phyloP scores from a whole-genome alignment of 2,113 vertebrate genomes.

The Hucho hucho region DNA sequence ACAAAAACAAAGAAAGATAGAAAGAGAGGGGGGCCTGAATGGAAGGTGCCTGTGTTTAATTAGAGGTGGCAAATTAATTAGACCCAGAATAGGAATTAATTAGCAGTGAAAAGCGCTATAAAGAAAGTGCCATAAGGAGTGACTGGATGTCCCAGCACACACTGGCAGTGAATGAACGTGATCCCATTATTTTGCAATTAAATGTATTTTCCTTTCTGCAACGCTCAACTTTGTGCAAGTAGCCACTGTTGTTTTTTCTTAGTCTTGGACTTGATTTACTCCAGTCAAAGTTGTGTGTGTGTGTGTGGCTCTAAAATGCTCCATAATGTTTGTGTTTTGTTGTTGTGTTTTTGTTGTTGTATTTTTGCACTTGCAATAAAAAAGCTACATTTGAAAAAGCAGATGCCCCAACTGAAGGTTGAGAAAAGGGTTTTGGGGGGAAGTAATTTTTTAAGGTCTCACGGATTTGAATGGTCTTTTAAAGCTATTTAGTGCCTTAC shows the following conservation, averaged over 20 bases:
- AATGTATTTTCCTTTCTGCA: conserved; percentile 37
- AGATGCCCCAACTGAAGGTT: neutral
- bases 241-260: conserved; percentile 2
- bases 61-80: conserved; percentile 73
- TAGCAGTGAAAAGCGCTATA: conserved; percentile 61
- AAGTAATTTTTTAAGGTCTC: neutral
- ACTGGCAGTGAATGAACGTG: conserved; percentile 52
- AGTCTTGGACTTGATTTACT: neutral
- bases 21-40: conserved; percentile 7
- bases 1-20: conserved; percentile 21
- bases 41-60: conserved; percentile 73
- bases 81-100: conserved; percentile 72
- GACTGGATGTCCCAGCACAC: conserved; percentile 53
- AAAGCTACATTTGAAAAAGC: neutral
- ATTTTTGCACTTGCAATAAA: conserved; percentile 9
- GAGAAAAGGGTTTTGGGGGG: neutral
- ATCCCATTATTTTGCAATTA: conserved; percentile 66
- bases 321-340: neutral
- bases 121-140: conserved; percentile 58
- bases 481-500: neutral
- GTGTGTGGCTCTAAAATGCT: neutral
- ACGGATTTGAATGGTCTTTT: conserved; percentile 19
- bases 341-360: conserved; percentile 5
- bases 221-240: neutral
- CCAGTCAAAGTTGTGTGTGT: neutral